Evolutionary conservation across 2,797 vertebrate species (phyloP).

Genomic region (Pampus argenteus): DNA sequence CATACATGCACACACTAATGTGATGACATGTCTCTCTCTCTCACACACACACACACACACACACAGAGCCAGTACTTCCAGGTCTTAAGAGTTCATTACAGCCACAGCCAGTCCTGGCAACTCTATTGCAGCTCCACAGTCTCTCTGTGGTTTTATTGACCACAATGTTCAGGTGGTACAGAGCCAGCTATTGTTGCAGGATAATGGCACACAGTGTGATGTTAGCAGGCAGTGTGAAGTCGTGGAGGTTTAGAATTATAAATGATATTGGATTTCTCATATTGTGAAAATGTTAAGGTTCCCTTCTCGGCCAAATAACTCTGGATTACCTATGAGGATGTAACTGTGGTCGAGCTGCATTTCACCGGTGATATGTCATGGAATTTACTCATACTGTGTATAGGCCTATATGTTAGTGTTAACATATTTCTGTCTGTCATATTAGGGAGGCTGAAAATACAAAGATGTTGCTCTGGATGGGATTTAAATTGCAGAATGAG

Average conservation of each 20-base stretch:
- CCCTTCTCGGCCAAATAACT: conserved; percentile 50
- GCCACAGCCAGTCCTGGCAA: conserved; percentile 63
- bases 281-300: conserved; percentile 71
- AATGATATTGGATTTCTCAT: conserved; percentile 70
- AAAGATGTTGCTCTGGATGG: too few relatives aligned
- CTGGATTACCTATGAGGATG: conserved; percentile 14
- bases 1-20: conserved; percentile 16
- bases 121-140: conserved; percentile 54
- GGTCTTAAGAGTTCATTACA: conserved; percentile 76
- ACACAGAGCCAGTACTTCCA: conserved; percentile 35
- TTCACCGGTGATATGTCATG: conserved; percentile 22
- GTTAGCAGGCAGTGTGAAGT: conserved; percentile 56
- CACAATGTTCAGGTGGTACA: conserved; percentile 66
- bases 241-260: conserved; percentile 54
- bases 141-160: conserved; percentile 72
- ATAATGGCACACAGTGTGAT: conserved; percentile 72
- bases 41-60: conserved; percentile 30
- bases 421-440: too few relatives aligned
- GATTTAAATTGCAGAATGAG: too few relatives aligned
- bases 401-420: too few relatives aligned
- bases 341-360: conserved; percentile 34
- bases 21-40: conserved; percentile 14
- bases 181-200: conserved; percentile 62
- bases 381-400: conserved; percentile 40
- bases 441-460: too few relatives aligned